phyloP scores from a whole-genome alignment of 30 jellyfish, hydroid and myxozoan species.

The Chrysaora quinquecirrha region DNA sequence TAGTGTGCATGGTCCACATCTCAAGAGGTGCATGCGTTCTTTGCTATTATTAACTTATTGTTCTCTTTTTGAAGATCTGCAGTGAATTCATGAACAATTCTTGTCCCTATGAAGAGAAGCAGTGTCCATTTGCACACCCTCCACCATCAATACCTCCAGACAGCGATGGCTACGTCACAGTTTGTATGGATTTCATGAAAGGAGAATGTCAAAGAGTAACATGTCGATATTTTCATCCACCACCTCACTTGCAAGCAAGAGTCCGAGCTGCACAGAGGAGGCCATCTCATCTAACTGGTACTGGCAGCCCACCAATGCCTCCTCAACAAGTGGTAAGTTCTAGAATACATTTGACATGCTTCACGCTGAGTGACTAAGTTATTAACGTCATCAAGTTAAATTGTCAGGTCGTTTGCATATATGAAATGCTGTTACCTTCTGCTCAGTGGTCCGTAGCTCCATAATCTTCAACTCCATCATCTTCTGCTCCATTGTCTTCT shows the following conservation, averaged over 20 bases:
- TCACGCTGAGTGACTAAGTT: constrained; percentile 45
- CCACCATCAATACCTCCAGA: constrained; percentile 63
- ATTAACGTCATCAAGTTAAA: constrained; percentile 49
- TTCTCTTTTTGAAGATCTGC: constrained; percentile 37
- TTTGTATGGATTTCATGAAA: constrained; percentile 77
- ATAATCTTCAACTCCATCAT: no score
- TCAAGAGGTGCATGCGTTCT: no score
- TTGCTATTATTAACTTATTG: no score
- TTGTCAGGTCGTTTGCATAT: neutral
- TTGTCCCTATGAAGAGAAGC: constrained; percentile 45
- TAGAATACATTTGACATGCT: neutral
- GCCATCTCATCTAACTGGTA: constrained; percentile 64
- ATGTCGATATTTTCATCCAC: constrained; percentile 80
- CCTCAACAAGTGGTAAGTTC: constrained; percentile 33
- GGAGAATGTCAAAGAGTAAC: constrained; percentile 63
- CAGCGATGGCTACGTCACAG: constrained; percentile 70
- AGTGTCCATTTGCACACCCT: constrained; percentile 70
- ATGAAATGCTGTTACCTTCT: no score
- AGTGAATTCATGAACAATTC: constrained; percentile 60
- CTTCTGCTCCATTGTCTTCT: no score
- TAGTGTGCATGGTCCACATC: no score
- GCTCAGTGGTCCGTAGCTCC: no score
- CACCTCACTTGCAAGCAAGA: constrained; percentile 62
- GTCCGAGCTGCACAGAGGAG: constrained; percentile 71
- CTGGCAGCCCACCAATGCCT: constrained; percentile 21